phyloP scores from a whole-genome alignment of 2,113 vertebrate genomes.

The Protobothrops mucrosquamatus region DNA sequence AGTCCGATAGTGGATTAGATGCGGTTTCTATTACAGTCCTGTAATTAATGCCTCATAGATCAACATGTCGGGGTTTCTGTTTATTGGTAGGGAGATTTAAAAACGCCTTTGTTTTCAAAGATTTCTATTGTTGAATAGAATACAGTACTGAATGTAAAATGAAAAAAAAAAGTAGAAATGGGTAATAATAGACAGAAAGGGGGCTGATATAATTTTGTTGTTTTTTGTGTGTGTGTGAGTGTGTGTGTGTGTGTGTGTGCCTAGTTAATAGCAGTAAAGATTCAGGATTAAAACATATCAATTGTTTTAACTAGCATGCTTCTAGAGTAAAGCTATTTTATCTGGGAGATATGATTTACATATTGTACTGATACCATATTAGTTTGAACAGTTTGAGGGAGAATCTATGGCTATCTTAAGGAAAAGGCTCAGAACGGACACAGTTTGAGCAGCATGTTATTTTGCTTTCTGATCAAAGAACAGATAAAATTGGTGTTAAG shows the following conservation, averaged over 20 bases:
- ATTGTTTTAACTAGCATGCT: neutral
- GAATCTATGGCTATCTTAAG: neutral
- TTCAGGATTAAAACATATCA: neutral
- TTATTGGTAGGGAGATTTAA: neutral
- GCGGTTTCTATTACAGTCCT: neutral
- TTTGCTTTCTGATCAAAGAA: neutral
- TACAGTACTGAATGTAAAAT: neutral
- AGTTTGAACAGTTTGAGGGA: neutral
- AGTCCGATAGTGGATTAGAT: neutral
- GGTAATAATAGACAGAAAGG: neutral
- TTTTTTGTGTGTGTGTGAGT: neutral
- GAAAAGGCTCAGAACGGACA: neutral
- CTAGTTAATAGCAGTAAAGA: neutral
- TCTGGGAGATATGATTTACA: neutral
- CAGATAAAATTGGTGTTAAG: neutral
- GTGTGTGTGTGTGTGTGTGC: neutral
- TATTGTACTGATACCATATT: neutral
- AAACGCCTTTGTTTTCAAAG: neutral
- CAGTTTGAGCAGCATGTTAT: neutral
- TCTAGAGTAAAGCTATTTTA: neutral
- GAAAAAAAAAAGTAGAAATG: neutral
- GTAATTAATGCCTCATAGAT: neutral
- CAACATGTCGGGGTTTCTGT: neutral
- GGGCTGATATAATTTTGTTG: neutral
- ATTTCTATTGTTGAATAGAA: neutral